Evolutionary conservation across 2,888 invertebrate species (phyloP), one percentile per base, ranked within the genome.

Genomic region (Pimpla rufipes): DNA sequence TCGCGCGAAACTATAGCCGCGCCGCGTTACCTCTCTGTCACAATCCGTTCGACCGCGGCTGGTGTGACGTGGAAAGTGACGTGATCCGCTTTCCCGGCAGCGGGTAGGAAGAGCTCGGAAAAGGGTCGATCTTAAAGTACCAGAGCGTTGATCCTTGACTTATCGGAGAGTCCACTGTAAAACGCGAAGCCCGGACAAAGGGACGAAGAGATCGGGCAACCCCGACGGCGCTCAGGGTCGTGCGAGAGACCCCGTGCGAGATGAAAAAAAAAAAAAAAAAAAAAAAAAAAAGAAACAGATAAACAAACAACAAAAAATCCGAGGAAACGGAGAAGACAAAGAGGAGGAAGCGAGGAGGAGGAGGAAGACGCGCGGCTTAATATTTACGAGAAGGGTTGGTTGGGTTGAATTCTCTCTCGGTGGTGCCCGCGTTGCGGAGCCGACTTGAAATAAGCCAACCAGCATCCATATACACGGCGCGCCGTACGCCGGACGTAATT

Each of bases 321-420:
- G 79, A 85, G 68, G 71, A 77, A 59, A 68, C 16, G 37, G 42
- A 21, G 23, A 75, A 80, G 73, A 78, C 66, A 59, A 76, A 73
- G 66, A 55, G 77, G 16, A 59, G 74, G 11, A 70, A 79, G 68
- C 77, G 84, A 47, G 16, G 47, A 66, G 73, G 77, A 85, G 45
- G 16, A 42, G 66, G 37, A 40, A 64, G 40, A 66, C 57, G 76
- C 55, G 88, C 91, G 89, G 90, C 90, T 88, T 79, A 83, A 90
- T 91, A 91, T 91, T 91, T 91, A 91, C 91, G 91, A 92, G 91
- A 90, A 91, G 91, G 91, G 92, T 88, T 90, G 90, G 91, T 90
- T 37, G 21, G n/a, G n/a, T n/a, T 5, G 29, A 91, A 88, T 87
- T 85, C 79, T 83, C 85, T 88, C 89, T 88, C 87, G 88, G 87